Percentiles rank a stretch among this genome's conserved stretches.
Evolutionary conservation across 2,888 invertebrate genomes (phyloP).

Genomic region (Brenthis ino): DNA sequence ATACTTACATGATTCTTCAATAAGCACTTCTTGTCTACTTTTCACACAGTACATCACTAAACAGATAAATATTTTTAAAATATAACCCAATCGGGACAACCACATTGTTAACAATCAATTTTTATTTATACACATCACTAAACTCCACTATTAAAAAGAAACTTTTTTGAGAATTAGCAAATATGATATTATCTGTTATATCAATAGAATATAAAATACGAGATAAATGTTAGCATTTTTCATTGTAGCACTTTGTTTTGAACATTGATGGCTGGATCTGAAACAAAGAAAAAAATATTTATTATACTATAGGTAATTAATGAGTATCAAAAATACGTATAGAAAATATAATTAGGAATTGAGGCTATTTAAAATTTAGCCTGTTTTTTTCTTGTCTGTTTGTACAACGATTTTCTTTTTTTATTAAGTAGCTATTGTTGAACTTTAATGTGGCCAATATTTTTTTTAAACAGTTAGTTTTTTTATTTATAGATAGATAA

Average conservation of each 20-base stretch:
- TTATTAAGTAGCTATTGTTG: too few relatives aligned
- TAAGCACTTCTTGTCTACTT: conserved; percentile 68
- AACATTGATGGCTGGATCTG: conserved; percentile 23
- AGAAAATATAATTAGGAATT: background rate
- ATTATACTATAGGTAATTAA: conserved; percentile 5
- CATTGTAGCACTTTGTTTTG: conserved; percentile 1
- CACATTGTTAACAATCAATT: conserved; percentile 40
- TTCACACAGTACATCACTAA: conserved; percentile 63
- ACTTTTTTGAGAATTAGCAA: background rate
- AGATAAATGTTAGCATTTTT: background rate
- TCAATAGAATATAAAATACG: conserved; percentile 17
- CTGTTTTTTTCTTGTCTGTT: too few relatives aligned
- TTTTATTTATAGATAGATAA: too few relatives aligned
- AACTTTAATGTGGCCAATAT: too few relatives aligned
- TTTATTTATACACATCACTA: conserved; percentile 20
- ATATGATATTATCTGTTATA: conserved; percentile 18
- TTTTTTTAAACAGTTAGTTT: too few relatives aligned
- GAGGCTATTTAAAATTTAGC: too few relatives aligned
- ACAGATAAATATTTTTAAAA: conserved; percentile 55
- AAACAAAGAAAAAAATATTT: conserved; percentile 24
- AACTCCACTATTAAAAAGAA: background rate
- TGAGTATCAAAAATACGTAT: background rate
- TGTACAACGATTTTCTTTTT: too few relatives aligned
- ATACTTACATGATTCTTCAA: conserved; percentile 72
- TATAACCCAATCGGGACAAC: conserved; percentile 51